Evolutionary conservation across 2,888 invertebrate species (phyloP), one percentile per base, ranked within the genome.

Genomic region (Catocala nupta): DNA sequence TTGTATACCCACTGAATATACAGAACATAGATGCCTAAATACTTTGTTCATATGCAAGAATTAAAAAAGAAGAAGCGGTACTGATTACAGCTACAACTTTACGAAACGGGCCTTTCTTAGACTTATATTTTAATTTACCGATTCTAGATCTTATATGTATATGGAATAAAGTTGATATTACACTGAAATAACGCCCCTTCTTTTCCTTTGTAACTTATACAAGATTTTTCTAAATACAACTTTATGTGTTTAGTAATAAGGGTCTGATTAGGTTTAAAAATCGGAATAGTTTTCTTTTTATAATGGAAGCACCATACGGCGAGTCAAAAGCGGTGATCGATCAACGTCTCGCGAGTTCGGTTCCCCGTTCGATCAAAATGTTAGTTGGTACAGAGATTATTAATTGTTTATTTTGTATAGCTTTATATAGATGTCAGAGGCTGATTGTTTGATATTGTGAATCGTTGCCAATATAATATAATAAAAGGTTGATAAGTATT

Each of bases 291-390:
- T 45, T 63, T 56, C 43, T 62, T 59, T 62, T 72, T 72, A 70
- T 67, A 61, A 63, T 71, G 56, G 77, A 71, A 51, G 59, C 66
- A 49, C 64, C 70, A 71, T 68, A 76, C 75, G 77, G 75, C 73
- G 73, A 74, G 78, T 81, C 77, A 80, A 75, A 75, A 70, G 75
- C 73, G 65, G 72, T 75, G 71, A 84, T 84, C 83, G 70, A 81
- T 84, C 84, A 85, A 76, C 70, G 84, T 84, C 84, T 50, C 13
- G 7, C 44, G 74, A 59, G 72, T 80, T 83, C 77, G 81, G 78
- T 78, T 76, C 74, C 63, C 65, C 77, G 75, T 78, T 84, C 84
- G 82, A 84, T 84, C 84, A 84, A 78, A 84, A 72, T 54, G 82
- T 80, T 77, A 73, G 70, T 74, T 69, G 51, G 75, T 79, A 77